phyloP scores from a whole-genome alignment of 2,888 invertebrate genomes.

The Drosophila koepferae region DNA sequence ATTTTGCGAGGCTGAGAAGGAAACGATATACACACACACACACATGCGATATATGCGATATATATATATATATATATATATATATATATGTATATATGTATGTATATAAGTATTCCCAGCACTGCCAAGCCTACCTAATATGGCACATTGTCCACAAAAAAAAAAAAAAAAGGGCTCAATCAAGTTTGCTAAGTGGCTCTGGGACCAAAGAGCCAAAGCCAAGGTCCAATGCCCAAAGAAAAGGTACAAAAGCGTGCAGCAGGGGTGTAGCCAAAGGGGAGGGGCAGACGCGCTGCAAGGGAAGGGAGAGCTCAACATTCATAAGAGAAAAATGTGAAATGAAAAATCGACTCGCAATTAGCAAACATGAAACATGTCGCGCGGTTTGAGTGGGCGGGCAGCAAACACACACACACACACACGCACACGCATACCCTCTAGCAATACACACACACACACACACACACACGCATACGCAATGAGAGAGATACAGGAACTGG shows the following conservation, averaged over 20 bases:
- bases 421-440: background rate
- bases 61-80: background rate
- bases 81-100: background rate
- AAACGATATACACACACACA: background rate
- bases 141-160: background rate
- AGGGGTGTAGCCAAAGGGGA: background rate
- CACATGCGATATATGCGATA: background rate
- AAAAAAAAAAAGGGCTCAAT: constrained; percentile 58
- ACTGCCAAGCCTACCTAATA: constrained; percentile 5
- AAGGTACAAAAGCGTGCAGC: constrained; percentile 1
- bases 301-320: constrained; percentile 25
- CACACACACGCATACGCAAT: constrained; percentile 12
- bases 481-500: constrained; percentile 61
- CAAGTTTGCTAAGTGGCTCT: constrained; percentile 64
- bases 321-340: constrained; percentile 71
- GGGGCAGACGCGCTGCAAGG: background rate
- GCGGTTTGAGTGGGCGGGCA: constrained; percentile 38
- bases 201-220: constrained; percentile 27
- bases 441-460: constrained; percentile 13
- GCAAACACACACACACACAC: constrained; percentile 20
- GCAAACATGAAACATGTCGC: constrained; percentile 76
- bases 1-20: constrained; percentile 13
- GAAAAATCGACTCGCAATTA: constrained; percentile 81
- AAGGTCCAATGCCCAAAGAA: background rate
- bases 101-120: background rate